Percentiles rank a stretch among this genome's conserved stretches.
Evolutionary conservation across 37 sponge, comb jelly and placozoan species (phyloP).

Genomic region (Haliclona indistincta): DNA sequence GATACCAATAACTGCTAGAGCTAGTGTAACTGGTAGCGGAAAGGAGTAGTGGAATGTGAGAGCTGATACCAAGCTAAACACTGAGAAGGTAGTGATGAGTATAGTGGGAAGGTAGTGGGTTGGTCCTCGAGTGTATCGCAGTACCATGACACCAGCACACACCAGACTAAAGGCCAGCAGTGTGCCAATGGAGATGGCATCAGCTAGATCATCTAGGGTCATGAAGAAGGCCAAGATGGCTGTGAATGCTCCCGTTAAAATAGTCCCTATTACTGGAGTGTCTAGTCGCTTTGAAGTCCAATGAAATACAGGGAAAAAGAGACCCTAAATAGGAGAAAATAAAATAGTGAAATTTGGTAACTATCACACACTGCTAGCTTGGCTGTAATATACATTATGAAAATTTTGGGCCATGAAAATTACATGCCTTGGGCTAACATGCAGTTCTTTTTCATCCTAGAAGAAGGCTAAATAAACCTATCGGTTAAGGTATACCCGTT

Average conservation of each 20-base stretch:
- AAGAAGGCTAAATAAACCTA: too few species aligned
- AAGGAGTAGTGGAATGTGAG: background rate
- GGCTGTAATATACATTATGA: too few species aligned
- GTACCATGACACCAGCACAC: slow-evolving; percentile 23
- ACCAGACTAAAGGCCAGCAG: slow-evolving; percentile 15
- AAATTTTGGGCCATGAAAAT: background rate
- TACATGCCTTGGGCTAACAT: too few species aligned
- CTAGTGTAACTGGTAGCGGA: background rate
- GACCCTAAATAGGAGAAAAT: background rate
- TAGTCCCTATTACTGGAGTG: slow-evolving; percentile 3
- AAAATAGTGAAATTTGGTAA: too few species aligned
- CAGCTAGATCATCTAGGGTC: slow-evolving; percentile 8
- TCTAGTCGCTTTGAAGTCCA: background rate
- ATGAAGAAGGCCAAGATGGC: slow-evolving; percentile 4
- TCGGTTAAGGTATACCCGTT: too few species aligned
- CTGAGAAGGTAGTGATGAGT: slow-evolving; percentile 14
- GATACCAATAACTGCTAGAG: background rate
- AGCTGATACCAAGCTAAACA: slow-evolving; percentile 2
- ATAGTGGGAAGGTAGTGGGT: background rate
- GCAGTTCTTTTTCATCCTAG: too few species aligned
- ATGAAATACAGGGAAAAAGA: background rate
- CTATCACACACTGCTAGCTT: too few species aligned
- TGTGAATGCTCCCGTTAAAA: slow-evolving; percentile 14
- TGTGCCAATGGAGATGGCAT: slow-evolving; percentile 21
- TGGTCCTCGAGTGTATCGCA: slow-evolving; percentile 10